Evolutionary conservation across 2,113 vertebrate species (phyloP).

Genomic region (Sarotherodon lohbergeri): DNA sequence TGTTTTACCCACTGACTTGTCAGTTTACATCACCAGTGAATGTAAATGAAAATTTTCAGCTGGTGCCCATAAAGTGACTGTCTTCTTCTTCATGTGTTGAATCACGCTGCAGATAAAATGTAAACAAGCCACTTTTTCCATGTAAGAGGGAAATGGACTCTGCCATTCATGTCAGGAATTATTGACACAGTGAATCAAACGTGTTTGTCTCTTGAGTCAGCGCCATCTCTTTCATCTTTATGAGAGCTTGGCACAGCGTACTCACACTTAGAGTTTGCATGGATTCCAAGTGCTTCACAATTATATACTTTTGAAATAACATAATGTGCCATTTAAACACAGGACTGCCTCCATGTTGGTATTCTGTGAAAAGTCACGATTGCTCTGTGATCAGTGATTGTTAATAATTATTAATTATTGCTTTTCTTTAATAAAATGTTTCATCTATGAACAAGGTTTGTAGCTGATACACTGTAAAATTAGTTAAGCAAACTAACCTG

Average conservation of each 20-base stretch:
- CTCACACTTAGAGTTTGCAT: not conserved
- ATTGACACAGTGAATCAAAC: not conserved
- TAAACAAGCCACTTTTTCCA: not conserved
- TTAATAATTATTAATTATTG: not conserved
- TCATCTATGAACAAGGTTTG: not conserved
- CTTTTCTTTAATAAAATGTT: not conserved
- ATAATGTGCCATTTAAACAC: not conserved
- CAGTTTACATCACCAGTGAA: not conserved
- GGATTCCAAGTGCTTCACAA: not conserved
- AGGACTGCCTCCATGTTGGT: not conserved
- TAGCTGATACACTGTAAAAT: not conserved
- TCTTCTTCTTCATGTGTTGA: not conserved
- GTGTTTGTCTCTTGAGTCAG: not conserved
- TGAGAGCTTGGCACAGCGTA: not conserved
- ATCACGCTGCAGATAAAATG: not conserved
- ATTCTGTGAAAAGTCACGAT: no score
- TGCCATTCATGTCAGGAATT: not conserved
- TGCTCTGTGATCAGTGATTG: not conserved
- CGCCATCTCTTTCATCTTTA: not conserved
- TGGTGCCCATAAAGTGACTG: not conserved
- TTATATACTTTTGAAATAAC: not conserved
- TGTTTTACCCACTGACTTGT: not conserved
- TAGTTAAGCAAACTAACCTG: rapidly evolving
- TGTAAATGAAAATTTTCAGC: not conserved
- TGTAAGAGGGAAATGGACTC: not conserved